Conservation (phyloP, 2,888 invertebrate species). For the Gerosis bhagava region DNA sequence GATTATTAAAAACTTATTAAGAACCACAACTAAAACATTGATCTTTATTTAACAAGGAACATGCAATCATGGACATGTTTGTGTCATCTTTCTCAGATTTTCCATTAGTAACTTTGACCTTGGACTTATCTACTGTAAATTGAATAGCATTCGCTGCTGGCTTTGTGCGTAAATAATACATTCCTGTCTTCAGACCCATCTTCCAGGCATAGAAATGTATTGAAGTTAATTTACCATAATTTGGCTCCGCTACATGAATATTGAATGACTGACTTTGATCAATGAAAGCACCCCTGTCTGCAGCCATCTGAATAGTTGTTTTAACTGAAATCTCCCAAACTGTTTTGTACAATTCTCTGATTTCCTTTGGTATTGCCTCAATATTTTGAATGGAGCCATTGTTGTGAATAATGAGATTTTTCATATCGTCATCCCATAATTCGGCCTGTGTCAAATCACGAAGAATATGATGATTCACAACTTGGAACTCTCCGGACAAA, state of each 20-base stretch:
- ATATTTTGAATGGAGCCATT: constrained; percentile 97
- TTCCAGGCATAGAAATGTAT: constrained; percentile 99
- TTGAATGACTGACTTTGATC: constrained; percentile 99
- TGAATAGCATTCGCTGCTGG: constrained; percentile 98
- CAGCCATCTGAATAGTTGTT: constrained; percentile 96
- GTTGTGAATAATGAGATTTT: constrained; percentile 94
- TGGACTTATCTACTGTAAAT: constrained; percentile 96
- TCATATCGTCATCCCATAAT: constrained; percentile 97
- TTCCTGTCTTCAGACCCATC: constrained; percentile 98
- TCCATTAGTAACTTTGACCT: constrained; percentile 49
- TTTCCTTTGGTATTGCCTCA: constrained; percentile 90
- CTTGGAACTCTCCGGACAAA: constrained; percentile 96
- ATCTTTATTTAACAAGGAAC: constrained; percentile 94
- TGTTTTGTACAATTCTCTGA: constrained; percentile 96
- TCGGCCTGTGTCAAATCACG: constrained; percentile 95
- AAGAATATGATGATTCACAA: constrained; percentile 97
- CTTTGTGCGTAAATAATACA: constrained; percentile 98
- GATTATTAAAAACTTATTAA: too few relatives aligned
- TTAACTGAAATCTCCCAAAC: constrained; percentile 99
- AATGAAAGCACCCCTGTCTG: constrained; percentile 98
- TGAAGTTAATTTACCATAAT: constrained; percentile 95
- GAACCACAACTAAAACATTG: constrained; percentile 94
- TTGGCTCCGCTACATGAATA: constrained; percentile 97
- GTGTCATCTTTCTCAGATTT: constrained; percentile 58
- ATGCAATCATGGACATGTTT: constrained; percentile 90